Evolutionary conservation across 2,888 invertebrate species (phyloP), one percentile per base, ranked within the genome.

Genomic region (Trisateles emortualis): DNA sequence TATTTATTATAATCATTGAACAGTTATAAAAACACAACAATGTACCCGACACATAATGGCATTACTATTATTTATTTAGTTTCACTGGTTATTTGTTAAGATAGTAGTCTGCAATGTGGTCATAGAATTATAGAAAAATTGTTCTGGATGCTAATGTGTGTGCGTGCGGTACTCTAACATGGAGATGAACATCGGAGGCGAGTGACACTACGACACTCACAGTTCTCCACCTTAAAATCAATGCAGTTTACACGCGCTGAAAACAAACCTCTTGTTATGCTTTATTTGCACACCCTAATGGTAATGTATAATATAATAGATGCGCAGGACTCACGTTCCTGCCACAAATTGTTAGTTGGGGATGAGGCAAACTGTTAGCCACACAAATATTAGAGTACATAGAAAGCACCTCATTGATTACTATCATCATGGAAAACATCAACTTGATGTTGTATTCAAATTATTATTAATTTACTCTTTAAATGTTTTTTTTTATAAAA

Each of bases 191-290:
- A 83, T 84, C 78, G 72, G 83, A 80, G 77, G 84, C 86, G 88
- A 88, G 88, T 88, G 89, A 85, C 87, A 80, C 91, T 90, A 90
- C 87, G 84, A 88, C 92, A 92, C 93, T 93, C 93, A 93, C 93
- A 93, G 93, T 93, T 93, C 88, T 93, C 93, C 92, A 93, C 93
- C 90, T 93, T 93, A 92, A 93, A 93, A 93, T 93, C 93, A 93
- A 93, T 92, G 93, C 92, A 92, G 93, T 93, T 93, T 87, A 93
- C 92, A 90, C 93, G 93, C 84, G 93, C 93, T 93, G 93, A 93
- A 90, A 93, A 92, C 90, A 93, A 91, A 92, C 85, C 87, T 86
- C 81, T 79, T 72, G 86, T 92, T 91, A 92, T 80, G 83, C 82
- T 84, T 85, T 78, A 81, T 84, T 79, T 78, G 81, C 83, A 88